Base-by-base conservation (phyloP, 1,140 invertebrate genomes). In the Saccostrea glomerata region DNA sequence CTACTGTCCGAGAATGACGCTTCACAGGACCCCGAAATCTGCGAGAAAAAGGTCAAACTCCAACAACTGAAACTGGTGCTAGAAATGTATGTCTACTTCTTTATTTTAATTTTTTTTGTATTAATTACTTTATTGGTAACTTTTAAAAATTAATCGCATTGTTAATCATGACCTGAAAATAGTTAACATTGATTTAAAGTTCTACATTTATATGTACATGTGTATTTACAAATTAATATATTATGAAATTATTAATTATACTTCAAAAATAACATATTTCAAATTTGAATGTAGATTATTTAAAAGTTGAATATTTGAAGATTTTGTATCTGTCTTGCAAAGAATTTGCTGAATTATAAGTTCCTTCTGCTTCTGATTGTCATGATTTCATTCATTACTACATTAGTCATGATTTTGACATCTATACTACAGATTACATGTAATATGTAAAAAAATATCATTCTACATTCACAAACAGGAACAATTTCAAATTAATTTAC, bases 11-110 rank as follows among this genome's bases (percentile, higher is more conserved):
- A 98, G 89, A 97, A 98, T 97, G 73, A 91, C 40, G 86, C 96
- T 97, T 89, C 96, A 96, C 97, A 97, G 30, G 97, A 98, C 92
- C 97, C 97, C 0, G 98, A 99, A 95, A 97, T 99, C n/a, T 98
- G 99, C 94, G 94, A 95, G 89, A 95, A 95, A 82, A 98, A 98
- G 94, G 98, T 98, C 30, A 99, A 99, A 96, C 95, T 99, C 86
- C 98, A 99, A 94, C 99, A 99, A 94, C 96, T 99, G 0, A 99
- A 99, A 95, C 97, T 98, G 92, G 99, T 99, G 73, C 95, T 99
- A 12, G 99, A 99, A 97, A 99, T 99, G 99, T 99, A 96, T 96
- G 96, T 96, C 30, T 15, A n/a, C n/a, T 83, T 23, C 40, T 17
- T n/a, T n/a, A 6, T 17, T n/a, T 23, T 5, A 11, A 30, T 60